Evolutionary conservation across 37 sponge, comb jelly and placozoan species (phyloP).

Genomic region (Agelas oroides): DNA sequence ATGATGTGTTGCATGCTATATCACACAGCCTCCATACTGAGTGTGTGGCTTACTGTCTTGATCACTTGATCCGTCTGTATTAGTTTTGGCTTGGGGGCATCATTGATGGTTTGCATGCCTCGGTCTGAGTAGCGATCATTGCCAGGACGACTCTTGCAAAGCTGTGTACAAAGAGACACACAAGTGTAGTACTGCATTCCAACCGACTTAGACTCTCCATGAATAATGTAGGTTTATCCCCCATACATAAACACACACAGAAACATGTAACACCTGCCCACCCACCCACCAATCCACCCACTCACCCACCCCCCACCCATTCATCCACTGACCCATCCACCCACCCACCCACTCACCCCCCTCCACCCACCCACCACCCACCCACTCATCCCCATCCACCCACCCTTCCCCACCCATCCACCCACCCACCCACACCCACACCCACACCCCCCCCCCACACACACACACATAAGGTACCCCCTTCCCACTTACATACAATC

Average conservation of each 20-base stretch:
- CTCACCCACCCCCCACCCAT: no score
- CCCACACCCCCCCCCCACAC: no score
- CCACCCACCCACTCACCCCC: no score
- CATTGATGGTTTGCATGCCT: conserved; percentile 95
- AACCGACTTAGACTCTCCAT: no score
- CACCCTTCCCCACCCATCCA: no score
- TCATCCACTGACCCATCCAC: no score
- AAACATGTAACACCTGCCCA: not conserved
- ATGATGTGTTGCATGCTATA: no score
- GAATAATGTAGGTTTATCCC: not conserved
- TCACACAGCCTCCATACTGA: no score
- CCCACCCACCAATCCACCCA: not conserved
- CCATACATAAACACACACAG: not conserved
- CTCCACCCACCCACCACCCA: no score
- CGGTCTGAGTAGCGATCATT: conserved; percentile 92
- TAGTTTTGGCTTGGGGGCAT: conserved; percentile 80
- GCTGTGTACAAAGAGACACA: conserved; percentile 48
- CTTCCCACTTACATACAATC: no score
- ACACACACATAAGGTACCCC: not conserved
- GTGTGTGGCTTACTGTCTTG: conserved; percentile 52
- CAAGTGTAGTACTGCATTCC: not conserved
- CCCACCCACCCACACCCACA: conserved; percentile 3
- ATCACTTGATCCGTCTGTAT: conserved; percentile 79
- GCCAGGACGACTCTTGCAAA: conserved; percentile 59
- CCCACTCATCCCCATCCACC: no score